Base-by-base conservation (phyloP, 1,140 invertebrate genomes). In the Sesamia nonagrioides region DNA sequence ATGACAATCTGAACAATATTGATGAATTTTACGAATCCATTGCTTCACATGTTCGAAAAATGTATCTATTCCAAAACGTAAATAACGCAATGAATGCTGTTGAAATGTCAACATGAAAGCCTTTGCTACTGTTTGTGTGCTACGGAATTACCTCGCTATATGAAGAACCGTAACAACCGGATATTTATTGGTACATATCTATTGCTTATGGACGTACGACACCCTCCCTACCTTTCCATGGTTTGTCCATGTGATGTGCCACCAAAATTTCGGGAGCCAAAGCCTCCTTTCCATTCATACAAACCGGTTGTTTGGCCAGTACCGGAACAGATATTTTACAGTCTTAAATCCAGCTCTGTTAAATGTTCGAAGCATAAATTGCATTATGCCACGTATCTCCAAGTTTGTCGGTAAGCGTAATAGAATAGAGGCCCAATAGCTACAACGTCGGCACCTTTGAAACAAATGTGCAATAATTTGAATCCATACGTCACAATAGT, bases 401-500 rank as follows among this genome's bases (percentile, higher is more conserved):
- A 63, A 40, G 37, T 35, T 60, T 60, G 61, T 9, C n/a, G 35
- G 61, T 63, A 11, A 15, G 27, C 45, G 11, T 60, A 60, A 35
- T 33, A n/a, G 35, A 42, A 63, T 42, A 37, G 61, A 63, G 61
- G 37, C 17, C 37, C 18, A 63, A 63, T 18, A 42, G 61, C 61
- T 17, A 63, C 37, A 63, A 42, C 17, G 61, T 17, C 61, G 61
- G 61, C 61, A 42, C 45, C 63, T 48, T 50, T 48, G 42, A 68
- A 68, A 48, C 11, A 9, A n/a, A 50, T 68, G 63, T 68, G 58
- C 58, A 50, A 68, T 45, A 48, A 68, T 1, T 48, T 48, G 5
- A 50, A 42, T 13, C 45, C 21, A 27, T 50, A 50, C 63, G 45
- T 50, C 45, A 68, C 63, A 68, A 68, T 68, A 48, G 63, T 48